A percentile compares a stretch with the other conserved stretches of the same genome.
Conservation (phyloP, 2,797 vertebrate species). For the Arrhamphus sclerolepis region DNA sequence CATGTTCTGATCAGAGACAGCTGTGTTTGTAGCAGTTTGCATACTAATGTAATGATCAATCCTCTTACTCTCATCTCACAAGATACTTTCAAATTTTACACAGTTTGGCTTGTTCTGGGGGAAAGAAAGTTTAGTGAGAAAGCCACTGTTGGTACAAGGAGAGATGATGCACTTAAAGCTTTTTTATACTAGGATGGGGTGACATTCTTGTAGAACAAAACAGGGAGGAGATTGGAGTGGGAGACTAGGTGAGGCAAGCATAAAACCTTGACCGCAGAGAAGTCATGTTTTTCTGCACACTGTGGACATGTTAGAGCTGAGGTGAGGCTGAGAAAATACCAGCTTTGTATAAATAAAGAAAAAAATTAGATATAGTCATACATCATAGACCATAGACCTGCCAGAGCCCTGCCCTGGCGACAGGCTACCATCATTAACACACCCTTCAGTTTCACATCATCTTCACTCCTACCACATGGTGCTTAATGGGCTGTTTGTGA, state of each 20-base stretch:
- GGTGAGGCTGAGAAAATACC: not conserved
- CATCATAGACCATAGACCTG: slow-evolving; percentile 32
- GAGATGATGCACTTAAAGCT: too few relatives aligned
- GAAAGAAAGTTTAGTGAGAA: not conserved
- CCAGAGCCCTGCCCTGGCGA: slow-evolving; percentile 36
- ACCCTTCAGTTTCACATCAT: slow-evolving; percentile 64
- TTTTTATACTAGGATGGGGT: too few relatives aligned
- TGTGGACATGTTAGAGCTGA: not conserved
- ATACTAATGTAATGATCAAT: not conserved
- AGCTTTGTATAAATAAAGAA: not conserved
- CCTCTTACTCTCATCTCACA: not conserved
- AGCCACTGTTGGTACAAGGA: too few relatives aligned
- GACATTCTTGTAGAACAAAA: too few relatives aligned
- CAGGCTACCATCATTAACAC: slow-evolving; percentile 70
- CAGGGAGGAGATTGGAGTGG: too few relatives aligned
- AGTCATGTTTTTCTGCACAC: too few relatives aligned
- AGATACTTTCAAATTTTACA: not conserved
- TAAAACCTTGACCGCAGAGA: too few relatives aligned
- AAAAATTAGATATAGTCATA: slow-evolving; percentile 5
- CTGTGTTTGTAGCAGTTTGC: not conserved
- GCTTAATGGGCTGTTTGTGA: slow-evolving; percentile 78
- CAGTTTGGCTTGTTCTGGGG: not conserved
- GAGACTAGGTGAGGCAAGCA: too few relatives aligned
- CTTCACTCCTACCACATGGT: slow-evolving; percentile 57
- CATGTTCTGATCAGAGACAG: too few relatives aligned